Conservation (phyloP, 1,140 invertebrate species). For the Wasmannia auropunctata region DNA sequence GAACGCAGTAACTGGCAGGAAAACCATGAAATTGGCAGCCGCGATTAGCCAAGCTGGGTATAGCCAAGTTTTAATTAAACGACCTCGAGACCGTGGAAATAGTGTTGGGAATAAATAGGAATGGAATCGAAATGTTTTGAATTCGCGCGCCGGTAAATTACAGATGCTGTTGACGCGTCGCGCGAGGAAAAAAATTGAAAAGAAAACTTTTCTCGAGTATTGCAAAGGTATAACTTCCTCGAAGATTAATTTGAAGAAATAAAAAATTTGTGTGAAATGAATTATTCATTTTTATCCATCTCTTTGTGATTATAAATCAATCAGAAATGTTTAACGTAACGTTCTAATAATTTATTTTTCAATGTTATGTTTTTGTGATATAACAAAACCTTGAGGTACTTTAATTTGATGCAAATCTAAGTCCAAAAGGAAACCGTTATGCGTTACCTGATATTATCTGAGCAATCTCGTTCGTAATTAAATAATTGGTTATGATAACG, state of each 20-base stretch:
- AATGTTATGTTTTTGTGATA: not conserved
- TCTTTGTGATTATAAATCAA: not conserved
- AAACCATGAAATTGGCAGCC: slow-evolving; percentile 49
- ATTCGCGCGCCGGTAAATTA: not conserved
- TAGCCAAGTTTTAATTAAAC: slow-evolving; percentile 53
- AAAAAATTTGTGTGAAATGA: not conserved
- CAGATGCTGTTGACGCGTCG: not conserved
- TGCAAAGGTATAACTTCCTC: not conserved
- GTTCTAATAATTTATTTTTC: not conserved
- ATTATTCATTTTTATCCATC: not conserved
- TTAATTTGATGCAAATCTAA: not conserved
- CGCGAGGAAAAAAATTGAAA: not conserved
- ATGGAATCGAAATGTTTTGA: slow-evolving; percentile 45
- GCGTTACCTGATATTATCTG: not conserved
- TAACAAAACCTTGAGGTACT: not conserved
- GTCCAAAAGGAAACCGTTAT: not conserved
- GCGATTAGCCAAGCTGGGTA: slow-evolving; percentile 20
- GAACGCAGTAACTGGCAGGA: slow-evolving; percentile 16
- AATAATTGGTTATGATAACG: not conserved
- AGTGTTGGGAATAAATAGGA: slow-evolving; percentile 52
- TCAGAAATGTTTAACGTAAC: not conserved
- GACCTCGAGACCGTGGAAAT: slow-evolving; percentile 53
- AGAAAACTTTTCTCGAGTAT: not conserved
- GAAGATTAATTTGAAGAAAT: not conserved
- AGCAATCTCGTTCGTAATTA: not conserved